These are phyloP conservation scores for Drosophila buzzatii DNA, from an alignment of 2,888 invertebrate species.

Conservation along the genomic window DNA sequence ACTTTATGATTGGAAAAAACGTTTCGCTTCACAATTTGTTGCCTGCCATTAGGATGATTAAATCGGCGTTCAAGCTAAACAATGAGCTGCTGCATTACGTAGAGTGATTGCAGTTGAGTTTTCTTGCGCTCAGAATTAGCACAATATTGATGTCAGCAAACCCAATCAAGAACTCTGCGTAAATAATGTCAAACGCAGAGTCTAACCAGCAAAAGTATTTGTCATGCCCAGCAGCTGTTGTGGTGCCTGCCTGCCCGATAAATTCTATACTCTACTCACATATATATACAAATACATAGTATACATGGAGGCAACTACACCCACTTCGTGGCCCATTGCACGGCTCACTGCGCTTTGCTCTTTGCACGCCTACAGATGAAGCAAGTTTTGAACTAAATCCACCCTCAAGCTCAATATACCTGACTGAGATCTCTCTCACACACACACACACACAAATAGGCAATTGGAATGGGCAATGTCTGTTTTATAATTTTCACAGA, in stretches of 20 bases:
- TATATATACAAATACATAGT: background rate
- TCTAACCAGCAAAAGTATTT: conserved; percentile 25
- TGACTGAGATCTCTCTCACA: conserved; percentile 16
- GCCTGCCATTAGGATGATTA: conserved; percentile 6
- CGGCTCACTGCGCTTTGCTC: conserved; percentile 54
- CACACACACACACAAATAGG: background rate
- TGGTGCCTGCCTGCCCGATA: conserved; percentile 13
- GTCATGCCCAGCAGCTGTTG: conserved; percentile 40
- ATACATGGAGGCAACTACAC: conserved; percentile 10
- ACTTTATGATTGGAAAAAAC: conserved; percentile 37
- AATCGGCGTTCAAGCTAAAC: background rate
- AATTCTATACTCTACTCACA: conserved; percentile 15
- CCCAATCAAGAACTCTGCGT: conserved; percentile 14
- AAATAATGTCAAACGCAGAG: conserved; percentile 23
- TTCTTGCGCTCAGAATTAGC: background rate
- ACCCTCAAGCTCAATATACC: conserved; percentile 36
- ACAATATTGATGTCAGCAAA: conserved; percentile 24
- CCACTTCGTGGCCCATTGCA: conserved; percentile 41
- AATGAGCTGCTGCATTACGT: background rate
- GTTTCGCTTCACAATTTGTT: conserved; percentile 23
- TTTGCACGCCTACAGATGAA: conserved; percentile 48
- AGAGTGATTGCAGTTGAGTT: background rate
- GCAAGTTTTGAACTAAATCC: conserved; percentile 29
- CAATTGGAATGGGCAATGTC: conserved; percentile 22
- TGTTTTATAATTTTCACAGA: conserved; percentile 72